Conservation (phyloP, 2,888 invertebrate species). For the Digitonthophagus gazella region DNA sequence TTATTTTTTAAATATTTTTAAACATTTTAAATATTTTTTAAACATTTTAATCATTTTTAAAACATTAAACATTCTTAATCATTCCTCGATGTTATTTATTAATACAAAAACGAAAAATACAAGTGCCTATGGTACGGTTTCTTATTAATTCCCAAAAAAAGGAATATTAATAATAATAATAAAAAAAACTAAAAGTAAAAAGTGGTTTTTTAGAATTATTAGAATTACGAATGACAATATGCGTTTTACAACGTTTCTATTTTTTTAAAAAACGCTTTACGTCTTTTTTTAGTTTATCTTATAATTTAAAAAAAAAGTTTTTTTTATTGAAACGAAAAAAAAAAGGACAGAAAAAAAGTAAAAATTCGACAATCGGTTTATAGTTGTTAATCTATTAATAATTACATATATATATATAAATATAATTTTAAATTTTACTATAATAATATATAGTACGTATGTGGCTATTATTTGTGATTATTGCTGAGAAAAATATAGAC, state of each 20-base stretch:
- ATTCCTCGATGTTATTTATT: conserved; percentile 24
- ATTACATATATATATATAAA: conserved; percentile 25
- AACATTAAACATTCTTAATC: conserved; percentile 15
- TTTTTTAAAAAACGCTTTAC: conserved; percentile 19
- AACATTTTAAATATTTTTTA: too few species aligned
- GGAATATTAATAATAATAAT: neutral
- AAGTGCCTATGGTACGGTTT: conserved; percentile 26
- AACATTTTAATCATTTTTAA: neutral
- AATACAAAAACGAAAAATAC: conserved; percentile 8
- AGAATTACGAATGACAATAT: conserved; percentile 19
- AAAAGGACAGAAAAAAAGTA: conserved; percentile 3
- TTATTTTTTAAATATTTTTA: neutral
- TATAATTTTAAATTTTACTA: conserved; percentile 30
- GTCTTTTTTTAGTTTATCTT: conserved; percentile 18
- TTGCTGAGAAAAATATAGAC: conserved; percentile 18
- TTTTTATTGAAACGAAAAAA: conserved; percentile 11
- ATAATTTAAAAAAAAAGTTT: conserved; percentile 18
- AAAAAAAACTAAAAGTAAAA: conserved; percentile 6
- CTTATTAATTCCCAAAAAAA: conserved; percentile 5
- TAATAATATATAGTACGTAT: conserved; percentile 22
- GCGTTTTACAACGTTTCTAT: conserved; percentile 9
- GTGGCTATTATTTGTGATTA: conserved; percentile 27
- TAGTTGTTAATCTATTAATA: conserved; percentile 36
- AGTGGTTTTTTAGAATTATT: conserved; percentile 7
- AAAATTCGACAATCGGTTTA: conserved; percentile 41